Evolutionary conservation across 2,888 invertebrate genomes (phyloP).

Genomic region (Brenthis hecate): DNA sequence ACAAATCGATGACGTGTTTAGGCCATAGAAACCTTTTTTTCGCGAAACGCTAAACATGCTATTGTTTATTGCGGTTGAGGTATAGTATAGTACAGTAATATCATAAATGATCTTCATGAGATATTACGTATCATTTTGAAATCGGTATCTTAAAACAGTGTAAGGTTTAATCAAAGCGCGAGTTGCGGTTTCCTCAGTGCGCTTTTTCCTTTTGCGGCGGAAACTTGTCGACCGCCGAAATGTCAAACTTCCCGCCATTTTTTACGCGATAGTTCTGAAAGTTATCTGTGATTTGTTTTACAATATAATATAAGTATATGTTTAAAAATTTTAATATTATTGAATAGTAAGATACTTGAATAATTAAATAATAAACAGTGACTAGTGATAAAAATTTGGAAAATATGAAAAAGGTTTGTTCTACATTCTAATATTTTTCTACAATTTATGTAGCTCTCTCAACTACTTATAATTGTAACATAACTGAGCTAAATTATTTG

Average conservation of each 20-base stretch:
- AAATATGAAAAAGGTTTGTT: constrained; percentile 35
- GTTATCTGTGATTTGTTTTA: constrained; percentile 17
- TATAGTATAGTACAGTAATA: background rate
- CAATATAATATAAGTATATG: background rate
- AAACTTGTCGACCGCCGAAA: constrained; percentile 49
- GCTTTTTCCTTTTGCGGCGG: constrained; percentile 53
- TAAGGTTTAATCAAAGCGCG: constrained; percentile 34
- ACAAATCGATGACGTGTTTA: too few species aligned
- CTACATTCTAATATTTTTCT: too few species aligned
- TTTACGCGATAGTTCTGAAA: constrained; percentile 42
- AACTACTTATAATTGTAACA: too few species aligned
- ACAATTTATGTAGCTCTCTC: too few species aligned
- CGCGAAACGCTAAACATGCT: background rate
- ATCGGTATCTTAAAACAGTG: constrained; percentile 10
- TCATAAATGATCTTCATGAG: constrained; percentile 18
- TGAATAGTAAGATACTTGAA: background rate
- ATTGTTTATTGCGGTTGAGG: background rate
- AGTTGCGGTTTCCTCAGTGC: constrained; percentile 51
- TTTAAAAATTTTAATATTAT: background rate
- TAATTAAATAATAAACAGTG: background rate
- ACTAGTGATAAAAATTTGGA: constrained; percentile 3
- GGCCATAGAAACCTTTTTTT: background rate
- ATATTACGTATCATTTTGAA: constrained; percentile 18
- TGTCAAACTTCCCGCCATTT: constrained; percentile 46
- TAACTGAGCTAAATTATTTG: too few species aligned